These are phyloP conservation scores for Meda fulgida DNA, from an alignment of 2,797 vertebrate genomes.

Conservation along the genomic window DNA sequence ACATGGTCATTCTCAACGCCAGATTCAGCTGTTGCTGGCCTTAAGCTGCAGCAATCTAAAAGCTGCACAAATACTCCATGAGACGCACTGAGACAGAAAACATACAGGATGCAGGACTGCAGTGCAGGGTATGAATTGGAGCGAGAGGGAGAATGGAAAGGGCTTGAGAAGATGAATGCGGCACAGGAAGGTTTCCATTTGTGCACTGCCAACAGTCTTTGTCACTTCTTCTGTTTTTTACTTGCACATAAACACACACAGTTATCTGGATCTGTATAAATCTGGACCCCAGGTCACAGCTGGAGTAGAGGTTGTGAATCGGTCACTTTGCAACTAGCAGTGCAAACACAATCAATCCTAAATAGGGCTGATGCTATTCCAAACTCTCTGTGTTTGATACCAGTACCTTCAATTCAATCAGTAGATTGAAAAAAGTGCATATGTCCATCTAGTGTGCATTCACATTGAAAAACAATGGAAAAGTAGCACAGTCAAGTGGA, in stretches of 20 bases:
- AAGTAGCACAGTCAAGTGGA: too few species aligned
- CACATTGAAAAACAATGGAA: neutral
- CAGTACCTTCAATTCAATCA: neutral
- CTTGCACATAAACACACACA: constrained; percentile 27
- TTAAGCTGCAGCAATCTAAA: constrained; percentile 32
- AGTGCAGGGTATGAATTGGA: neutral
- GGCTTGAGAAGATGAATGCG: constrained; percentile 20
- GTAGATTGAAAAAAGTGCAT: neutral
- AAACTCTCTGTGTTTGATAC: neutral
- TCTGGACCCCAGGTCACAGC: constrained; percentile 49
- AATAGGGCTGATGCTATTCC: neutral
- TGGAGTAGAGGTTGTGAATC: constrained; percentile 42
- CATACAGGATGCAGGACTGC: constrained; percentile 18
- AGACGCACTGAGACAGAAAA: constrained; percentile 27
- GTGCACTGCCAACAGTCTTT: constrained; percentile 32
- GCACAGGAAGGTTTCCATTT: neutral
- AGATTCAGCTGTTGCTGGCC: constrained; percentile 63
- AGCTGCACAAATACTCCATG: constrained; percentile 56
- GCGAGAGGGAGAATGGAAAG: neutral
- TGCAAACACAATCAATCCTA: neutral
- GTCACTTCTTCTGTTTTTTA: constrained; percentile 31
- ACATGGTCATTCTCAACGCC: constrained; percentile 64
- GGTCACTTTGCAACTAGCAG: constrained; percentile 11
- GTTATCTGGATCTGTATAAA: constrained; percentile 15
- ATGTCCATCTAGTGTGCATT: neutral